Conservation (phyloP, 1,140 invertebrate genomes). For the Cyrtorhinus lividipennis region DNA sequence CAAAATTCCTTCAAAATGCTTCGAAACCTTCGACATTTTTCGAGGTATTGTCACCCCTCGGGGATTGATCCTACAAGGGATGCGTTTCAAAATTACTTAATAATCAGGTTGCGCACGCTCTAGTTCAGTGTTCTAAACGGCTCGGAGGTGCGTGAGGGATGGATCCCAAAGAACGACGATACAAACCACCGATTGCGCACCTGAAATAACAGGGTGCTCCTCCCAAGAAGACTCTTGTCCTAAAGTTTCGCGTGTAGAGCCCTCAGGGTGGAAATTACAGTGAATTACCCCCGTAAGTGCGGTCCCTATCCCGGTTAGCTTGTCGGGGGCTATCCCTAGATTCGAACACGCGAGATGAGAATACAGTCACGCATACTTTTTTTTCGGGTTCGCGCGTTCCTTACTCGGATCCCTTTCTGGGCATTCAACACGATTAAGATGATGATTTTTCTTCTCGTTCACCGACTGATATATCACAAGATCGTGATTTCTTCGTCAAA, state of each 20-base stretch:
- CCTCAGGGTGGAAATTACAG: conserved; percentile 1
- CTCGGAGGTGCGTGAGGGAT: not conserved
- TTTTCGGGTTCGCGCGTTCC: not conserved
- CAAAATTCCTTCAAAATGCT: too few relatives aligned
- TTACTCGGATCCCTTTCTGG: not conserved
- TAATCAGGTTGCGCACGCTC: not conserved
- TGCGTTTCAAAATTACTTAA: not conserved
- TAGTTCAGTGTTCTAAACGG: not conserved
- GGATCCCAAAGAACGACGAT: not conserved
- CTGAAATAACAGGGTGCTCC: conserved; percentile 8
- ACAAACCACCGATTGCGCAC: not conserved
- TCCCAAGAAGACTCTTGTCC: not conserved
- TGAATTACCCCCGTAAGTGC: conserved; percentile 7
- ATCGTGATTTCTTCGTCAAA: too few relatives aligned
- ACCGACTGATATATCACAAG: too few relatives aligned
- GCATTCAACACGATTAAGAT: too few relatives aligned
- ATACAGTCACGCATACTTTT: not conserved
- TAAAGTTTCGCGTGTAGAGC: not conserved
- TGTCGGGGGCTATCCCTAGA: not conserved
- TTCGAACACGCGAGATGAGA: not conserved
- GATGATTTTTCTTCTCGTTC: too few relatives aligned
- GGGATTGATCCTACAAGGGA: too few relatives aligned
- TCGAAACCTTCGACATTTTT: too few relatives aligned
- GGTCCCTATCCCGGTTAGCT: not conserved
- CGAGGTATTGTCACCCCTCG: too few relatives aligned